Base-by-base conservation (phyloP, 2,113 vertebrate genomes). In the Tympanuchus pallidicinctus region DNA sequence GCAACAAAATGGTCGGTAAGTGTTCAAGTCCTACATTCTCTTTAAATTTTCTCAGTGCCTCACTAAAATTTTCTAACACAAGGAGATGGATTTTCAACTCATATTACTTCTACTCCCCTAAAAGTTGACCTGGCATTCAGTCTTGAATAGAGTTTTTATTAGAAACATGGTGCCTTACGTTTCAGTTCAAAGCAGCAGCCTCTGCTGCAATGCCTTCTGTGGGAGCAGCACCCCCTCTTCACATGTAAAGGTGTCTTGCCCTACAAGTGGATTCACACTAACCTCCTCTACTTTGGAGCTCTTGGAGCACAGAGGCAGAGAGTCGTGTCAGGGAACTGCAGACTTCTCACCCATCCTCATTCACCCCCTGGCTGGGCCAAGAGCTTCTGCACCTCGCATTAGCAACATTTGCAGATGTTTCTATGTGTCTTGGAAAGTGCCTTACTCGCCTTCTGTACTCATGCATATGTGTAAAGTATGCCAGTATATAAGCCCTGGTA, bases 291-390 rank as follows among this genome's bases (percentile, higher is more conserved):
- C 24, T 30, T 61, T 70, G 75, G 34, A 40, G 10, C 27, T 24
- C 0, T 0, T 70, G 48, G 34, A 91, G 8, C 3, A 2, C 5
- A 25, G 61, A 79, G 6, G 27, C 11, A 66, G 13, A 0, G 1
- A 70, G 4, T 13, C 1, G 0, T 34, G 45, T 28, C 75, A 77
- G 88, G 54, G 72, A 38, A 27, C 18, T 66, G 24, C 43, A 80
- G 40, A 4, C 2, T 60, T 81, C 52, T 45, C 28, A 56, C 14
- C 8, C n/a, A 11, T 64, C 14, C 28, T 89, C 21, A n/a, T 48
- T 13, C 60, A 66, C 1, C 10, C 24, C 8, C 5, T 38, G 13
- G 3, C 27, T 42, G 36, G 22, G 8, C 15, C 27, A 40, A 42
- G n/a, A 54, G 7, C 30, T 70, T 63, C 14, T 1, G 2, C 21